Evolutionary conservation across 1,140 invertebrate genomes (phyloP).

Genomic region (Drosophila athabasca): DNA sequence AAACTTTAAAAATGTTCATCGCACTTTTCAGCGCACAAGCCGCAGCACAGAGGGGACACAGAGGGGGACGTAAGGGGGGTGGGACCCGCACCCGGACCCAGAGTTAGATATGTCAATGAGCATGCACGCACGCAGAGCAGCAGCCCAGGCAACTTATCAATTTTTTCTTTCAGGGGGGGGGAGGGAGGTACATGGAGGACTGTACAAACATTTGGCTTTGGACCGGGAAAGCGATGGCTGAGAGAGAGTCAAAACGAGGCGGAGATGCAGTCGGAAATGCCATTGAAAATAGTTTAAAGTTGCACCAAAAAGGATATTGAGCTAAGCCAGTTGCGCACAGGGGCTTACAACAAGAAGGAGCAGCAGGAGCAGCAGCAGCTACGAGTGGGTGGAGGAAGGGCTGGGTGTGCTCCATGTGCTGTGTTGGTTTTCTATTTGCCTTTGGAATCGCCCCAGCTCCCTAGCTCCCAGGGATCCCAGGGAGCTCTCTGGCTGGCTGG

Average conservation of each 20-base stretch:
- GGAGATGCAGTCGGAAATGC: conserved; percentile 69
- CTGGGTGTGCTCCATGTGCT: conserved; percentile 29
- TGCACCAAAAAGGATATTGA: conserved; percentile 77
- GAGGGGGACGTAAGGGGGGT: no score
- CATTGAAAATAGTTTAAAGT: conserved; percentile 81
- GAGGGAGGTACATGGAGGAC: conserved; percentile 19
- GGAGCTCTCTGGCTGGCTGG: conserved; percentile 11
- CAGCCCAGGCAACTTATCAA: conserved; percentile 60
- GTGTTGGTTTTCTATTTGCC: conserved; percentile 71
- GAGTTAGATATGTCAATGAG: conserved; percentile 59
- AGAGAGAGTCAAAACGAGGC: conserved; percentile 63
- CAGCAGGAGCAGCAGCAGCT: not conserved
- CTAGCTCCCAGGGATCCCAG: conserved; percentile 14
- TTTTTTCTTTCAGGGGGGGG: conserved; percentile 38
- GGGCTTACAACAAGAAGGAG: conserved; percentile 47
- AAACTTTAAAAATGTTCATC: conserved; percentile 55
- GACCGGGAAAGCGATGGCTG: conserved; percentile 21
- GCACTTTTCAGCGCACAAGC: conserved; percentile 44
- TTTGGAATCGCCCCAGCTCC: conserved; percentile 44
- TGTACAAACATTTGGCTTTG: conserved; percentile 65
- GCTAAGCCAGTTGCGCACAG: conserved; percentile 72
- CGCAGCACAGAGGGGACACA: not conserved
- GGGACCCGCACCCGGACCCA: not conserved
- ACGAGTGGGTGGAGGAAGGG: not conserved
- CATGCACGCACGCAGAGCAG: conserved; percentile 48